Percentiles rank a stretch among this genome's conserved stretches.
Conservation (phyloP, 2,797 vertebrate genomes). For the Xenentodon cancila region DNA sequence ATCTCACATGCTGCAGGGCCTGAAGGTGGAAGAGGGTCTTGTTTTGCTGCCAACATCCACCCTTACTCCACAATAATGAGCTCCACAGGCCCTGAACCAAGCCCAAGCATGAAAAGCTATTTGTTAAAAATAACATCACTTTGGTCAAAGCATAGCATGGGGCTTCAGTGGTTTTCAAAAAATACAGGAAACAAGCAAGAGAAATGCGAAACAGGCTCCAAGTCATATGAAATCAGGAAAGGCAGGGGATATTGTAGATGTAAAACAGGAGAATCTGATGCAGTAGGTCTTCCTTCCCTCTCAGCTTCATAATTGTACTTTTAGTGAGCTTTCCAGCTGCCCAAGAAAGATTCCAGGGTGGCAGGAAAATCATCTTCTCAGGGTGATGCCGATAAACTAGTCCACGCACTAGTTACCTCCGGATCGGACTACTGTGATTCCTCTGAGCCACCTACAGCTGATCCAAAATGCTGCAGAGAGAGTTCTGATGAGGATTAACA, state of each 20-base stretch:
- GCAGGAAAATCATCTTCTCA: no score
- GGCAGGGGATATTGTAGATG: conserved; percentile 24
- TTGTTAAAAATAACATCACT: conserved; percentile 62
- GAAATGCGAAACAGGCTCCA: conserved; percentile 53
- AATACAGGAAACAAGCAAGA: conserved; percentile 32
- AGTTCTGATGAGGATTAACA: no score
- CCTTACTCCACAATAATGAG: conserved; percentile 65
- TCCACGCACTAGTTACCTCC: no score
- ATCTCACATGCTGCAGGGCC: conserved; percentile 58
- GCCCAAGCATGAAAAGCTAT: conserved; percentile 48
- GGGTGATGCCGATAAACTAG: no score
- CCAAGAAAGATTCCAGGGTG: conserved; percentile 16
- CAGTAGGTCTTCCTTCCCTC: conserved; percentile 49
- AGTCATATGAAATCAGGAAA: conserved; percentile 56
- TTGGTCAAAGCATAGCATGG: conserved; percentile 34
- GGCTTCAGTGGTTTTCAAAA: conserved; percentile 42
- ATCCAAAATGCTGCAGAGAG: no score
- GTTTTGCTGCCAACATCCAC: conserved; percentile 64
- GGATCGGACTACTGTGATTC: no score
- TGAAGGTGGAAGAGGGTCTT: conserved; percentile 51
- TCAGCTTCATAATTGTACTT: conserved; percentile 42
- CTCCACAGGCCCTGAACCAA: conserved; percentile 53
- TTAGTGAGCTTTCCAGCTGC: conserved; percentile 48
- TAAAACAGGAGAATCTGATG: conserved; percentile 53
- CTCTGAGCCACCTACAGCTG: no score